These are phyloP conservation scores for Oegoconia quadripuncta DNA, from an alignment of 2,888 invertebrate genomes.

Conservation along the genomic window DNA sequence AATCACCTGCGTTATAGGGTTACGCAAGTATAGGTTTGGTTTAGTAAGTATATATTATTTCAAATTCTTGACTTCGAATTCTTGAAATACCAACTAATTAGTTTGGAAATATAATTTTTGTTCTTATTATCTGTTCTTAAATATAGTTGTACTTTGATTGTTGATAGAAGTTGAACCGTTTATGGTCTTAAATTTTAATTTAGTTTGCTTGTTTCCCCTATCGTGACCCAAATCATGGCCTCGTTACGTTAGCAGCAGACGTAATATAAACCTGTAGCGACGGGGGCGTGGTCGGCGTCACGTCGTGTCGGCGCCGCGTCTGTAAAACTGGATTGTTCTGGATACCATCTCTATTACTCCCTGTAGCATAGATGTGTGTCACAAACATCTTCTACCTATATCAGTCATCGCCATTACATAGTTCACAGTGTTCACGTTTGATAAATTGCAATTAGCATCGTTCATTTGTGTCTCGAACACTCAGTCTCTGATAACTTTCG, in stretches of 20 bases:
- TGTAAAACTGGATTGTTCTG: constrained; percentile 53
- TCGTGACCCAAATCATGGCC: constrained; percentile 18
- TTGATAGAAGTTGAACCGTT: no score
- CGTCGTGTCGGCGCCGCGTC: constrained; percentile 66
- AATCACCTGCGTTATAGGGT: no score
- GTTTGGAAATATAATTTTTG: no score
- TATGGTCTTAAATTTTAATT: no score
- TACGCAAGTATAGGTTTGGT: no score
- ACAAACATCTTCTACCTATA: background rate
- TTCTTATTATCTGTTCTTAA: no score
- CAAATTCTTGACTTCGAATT: no score
- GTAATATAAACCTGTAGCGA: constrained; percentile 48
- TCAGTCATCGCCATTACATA: constrained; percentile 7
- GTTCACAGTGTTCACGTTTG: constrained; percentile 1
- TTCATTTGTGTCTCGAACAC: background rate
- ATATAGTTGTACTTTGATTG: no score
- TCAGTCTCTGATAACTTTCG: constrained; percentile 8
- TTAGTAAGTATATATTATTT: no score
- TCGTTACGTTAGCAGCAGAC: constrained; percentile 41
- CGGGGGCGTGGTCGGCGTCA: constrained; percentile 68
- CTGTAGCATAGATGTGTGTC: constrained; percentile 18
- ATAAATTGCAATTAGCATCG: constrained; percentile 1
- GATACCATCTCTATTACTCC: constrained; percentile 34
- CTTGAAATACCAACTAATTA: no score
- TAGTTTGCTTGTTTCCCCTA: background rate